Conservation (phyloP, 2,113 vertebrate genomes). For the Tamias sibiricus region DNA sequence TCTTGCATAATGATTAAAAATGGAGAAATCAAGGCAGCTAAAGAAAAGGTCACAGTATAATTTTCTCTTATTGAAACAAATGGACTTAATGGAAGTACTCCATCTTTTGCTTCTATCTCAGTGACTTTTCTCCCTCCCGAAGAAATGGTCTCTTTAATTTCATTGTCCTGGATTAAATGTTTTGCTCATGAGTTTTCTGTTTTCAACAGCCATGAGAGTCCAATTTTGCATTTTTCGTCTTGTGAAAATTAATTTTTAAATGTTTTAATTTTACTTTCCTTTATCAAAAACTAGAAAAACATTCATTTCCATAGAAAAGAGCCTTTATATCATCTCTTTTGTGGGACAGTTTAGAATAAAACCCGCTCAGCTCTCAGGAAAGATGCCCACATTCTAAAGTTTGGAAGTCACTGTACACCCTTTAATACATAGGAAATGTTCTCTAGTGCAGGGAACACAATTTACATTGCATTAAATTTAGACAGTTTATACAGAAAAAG, state of each 20-base stretch:
- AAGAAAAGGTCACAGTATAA: conserved; percentile 94
- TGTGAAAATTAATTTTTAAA: conserved; percentile 77
- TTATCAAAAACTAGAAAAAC: conserved; percentile 52
- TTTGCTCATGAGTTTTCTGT: conserved; percentile 65
- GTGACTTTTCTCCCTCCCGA: neutral
- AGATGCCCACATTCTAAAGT: neutral
- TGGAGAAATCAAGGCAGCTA: conserved; percentile 90
- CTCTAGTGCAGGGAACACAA: neutral
- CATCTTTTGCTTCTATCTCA: conserved; percentile 80
- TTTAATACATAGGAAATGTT: neutral
- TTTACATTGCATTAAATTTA: neutral
- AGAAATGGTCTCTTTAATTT: conserved; percentile 14
- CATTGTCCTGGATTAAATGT: conserved; percentile 42
- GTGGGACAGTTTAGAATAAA: neutral
- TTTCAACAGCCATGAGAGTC: conserved; percentile 40
- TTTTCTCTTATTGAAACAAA: conserved; percentile 93
- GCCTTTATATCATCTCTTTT: fast-evolving
- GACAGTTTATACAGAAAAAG: neutral
- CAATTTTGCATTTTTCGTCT: conserved; percentile 32
- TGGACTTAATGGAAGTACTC: conserved; percentile 90
- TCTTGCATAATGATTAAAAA: conserved; percentile 95
- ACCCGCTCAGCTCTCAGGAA: neutral
- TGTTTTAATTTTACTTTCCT: conserved; percentile 62
- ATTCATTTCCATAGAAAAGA: conserved; percentile 6
- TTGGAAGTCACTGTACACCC: fast-evolving